Conservation (phyloP, 2,888 invertebrate species). For the Neoaliturus tenellus region DNA sequence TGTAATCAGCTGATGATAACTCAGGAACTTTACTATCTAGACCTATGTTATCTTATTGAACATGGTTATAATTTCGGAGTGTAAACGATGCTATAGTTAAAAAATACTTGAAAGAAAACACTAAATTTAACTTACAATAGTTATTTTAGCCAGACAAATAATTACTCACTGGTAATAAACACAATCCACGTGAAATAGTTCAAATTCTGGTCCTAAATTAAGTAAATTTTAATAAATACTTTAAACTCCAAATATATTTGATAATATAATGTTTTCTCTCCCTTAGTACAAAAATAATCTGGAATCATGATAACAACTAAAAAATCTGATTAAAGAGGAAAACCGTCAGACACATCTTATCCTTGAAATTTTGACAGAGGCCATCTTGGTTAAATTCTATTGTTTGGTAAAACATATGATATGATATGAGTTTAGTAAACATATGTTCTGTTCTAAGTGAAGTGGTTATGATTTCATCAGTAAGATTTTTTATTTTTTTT, state of each 20-base stretch:
- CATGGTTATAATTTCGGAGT: no score
- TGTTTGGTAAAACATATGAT: slow-evolving; percentile 57
- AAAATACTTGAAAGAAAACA: no score
- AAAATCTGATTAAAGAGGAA: slow-evolving; percentile 36
- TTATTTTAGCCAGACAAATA: no score
- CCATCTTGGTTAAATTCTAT: slow-evolving; percentile 55
- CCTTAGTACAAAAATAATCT: not conserved
- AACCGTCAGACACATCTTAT: slow-evolving; percentile 45
- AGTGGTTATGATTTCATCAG: no score
- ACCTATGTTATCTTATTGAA: no score
- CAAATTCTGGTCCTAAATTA: not conserved
- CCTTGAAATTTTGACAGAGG: slow-evolving; percentile 59
- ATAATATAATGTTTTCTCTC: not conserved
- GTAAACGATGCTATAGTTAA: no score
- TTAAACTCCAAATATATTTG: not conserved
- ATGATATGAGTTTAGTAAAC: slow-evolving; percentile 57
- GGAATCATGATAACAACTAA: slow-evolving; percentile 7
- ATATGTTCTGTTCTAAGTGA: no score
- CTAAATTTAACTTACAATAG: no score
- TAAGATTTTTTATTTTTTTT: no score
- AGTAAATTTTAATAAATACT: not conserved
- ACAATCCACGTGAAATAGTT: slow-evolving; percentile 43
- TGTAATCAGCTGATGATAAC: slow-evolving; percentile 29
- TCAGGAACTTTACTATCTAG: no score
- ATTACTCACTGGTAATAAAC: not conserved